These are phyloP conservation scores for Dromiciops gliroides DNA, from an alignment of 2,113 vertebrate genomes.

Conservation along the genomic window DNA sequence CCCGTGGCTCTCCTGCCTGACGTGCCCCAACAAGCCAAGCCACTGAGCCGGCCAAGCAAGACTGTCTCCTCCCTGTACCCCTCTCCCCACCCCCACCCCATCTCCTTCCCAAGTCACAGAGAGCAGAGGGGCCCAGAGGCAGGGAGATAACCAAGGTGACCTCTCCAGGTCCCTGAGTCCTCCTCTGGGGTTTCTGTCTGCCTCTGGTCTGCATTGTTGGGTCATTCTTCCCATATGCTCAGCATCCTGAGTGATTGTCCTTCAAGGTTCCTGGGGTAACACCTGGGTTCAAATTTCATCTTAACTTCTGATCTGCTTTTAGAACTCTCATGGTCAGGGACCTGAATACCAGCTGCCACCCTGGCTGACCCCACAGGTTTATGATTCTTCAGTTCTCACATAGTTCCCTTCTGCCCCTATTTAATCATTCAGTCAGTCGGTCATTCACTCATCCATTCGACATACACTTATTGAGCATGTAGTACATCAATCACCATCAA, in stretches of 20 bases:
- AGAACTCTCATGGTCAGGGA: not conserved
- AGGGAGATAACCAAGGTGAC: not conserved
- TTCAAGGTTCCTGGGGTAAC: not conserved
- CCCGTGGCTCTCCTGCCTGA: slow-evolving; percentile 11
- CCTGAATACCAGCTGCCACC: not conserved
- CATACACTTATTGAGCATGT: not conserved
- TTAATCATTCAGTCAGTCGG: not conserved
- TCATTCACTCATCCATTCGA: not conserved
- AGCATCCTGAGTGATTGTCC: not conserved
- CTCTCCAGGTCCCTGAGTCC: not conserved
- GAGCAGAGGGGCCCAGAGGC: not conserved
- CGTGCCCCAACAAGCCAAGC: slow-evolving; percentile 69
- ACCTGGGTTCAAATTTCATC: not conserved
- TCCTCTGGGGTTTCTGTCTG: not conserved
- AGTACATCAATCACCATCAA: not conserved
- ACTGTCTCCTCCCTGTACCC: not conserved
- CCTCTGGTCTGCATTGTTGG: not conserved
- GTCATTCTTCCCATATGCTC: not conserved
- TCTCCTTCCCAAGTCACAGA: not conserved
- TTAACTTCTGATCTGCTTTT: not conserved
- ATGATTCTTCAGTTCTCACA: not conserved
- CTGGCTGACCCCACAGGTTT: not conserved
- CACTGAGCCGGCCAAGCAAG: slow-evolving; percentile 65
- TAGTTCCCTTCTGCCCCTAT: not conserved
- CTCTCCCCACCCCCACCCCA: not conserved